Conservation (phyloP, 1,140 invertebrate species). For the Drosophila rufa region DNA sequence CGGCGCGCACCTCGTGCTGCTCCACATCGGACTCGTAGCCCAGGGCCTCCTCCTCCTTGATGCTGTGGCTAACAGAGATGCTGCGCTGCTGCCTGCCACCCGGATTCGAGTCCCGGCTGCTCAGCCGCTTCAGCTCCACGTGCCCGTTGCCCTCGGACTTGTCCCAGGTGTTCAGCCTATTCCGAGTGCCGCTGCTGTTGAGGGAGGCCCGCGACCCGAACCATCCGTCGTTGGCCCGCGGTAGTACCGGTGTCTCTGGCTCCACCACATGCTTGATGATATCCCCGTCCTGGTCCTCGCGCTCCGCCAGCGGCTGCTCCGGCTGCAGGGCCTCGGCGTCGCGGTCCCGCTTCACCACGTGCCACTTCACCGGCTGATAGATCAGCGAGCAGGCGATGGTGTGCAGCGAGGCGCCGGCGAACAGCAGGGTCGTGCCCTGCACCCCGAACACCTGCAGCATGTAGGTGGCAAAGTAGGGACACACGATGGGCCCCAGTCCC, state of each 20-base stretch:
- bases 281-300: slow-evolving; percentile 67
- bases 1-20: neutral
- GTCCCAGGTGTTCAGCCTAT: slow-evolving; percentile 71
- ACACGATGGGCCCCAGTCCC: slow-evolving; percentile 87
- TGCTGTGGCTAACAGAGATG: slow-evolving; percentile 75
- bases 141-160: slow-evolving; percentile 46
- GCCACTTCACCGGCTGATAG: slow-evolving; percentile 89
- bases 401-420: slow-evolving; percentile 87
- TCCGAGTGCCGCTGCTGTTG: slow-evolving; percentile 67
- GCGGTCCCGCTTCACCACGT: slow-evolving; percentile 86
- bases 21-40: slow-evolving; percentile 23
- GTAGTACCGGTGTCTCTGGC: slow-evolving; percentile 88
- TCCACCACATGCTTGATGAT: slow-evolving; percentile 86
- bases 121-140: slow-evolving; percentile 70
- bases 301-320: slow-evolving; percentile 17
- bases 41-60: slow-evolving; percentile 66
- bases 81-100: slow-evolving; percentile 52
- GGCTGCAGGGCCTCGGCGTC: slow-evolving; percentile 66
- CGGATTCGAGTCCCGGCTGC: slow-evolving; percentile 47
- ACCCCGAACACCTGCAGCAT: slow-evolving; percentile 86
- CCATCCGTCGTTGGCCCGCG: slow-evolving; percentile 89
- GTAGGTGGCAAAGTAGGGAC: slow-evolving; percentile 87
- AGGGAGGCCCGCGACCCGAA: slow-evolving; percentile 85
- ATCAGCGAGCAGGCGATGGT: slow-evolving; percentile 87
- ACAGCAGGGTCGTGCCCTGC: slow-evolving; percentile 86